A percentile compares a stretch with the other conserved stretches of the same genome.
Evolutionary conservation across 2,888 invertebrate species (phyloP).

Genomic region (Ramazzottius varieornatus): DNA sequence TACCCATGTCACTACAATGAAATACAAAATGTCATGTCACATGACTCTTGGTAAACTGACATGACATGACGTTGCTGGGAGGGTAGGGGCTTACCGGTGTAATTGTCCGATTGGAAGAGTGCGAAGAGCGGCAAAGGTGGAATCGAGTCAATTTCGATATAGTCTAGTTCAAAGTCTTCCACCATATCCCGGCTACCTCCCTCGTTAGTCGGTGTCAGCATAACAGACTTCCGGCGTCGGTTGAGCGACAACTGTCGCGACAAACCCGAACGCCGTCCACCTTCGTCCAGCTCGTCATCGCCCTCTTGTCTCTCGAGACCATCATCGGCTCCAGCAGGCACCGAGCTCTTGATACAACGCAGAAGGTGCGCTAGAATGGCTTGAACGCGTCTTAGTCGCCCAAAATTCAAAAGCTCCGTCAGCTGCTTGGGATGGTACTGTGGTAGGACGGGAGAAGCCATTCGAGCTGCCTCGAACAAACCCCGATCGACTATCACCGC

Average conservation of each 20-base stretch:
- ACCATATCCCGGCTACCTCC: background rate
- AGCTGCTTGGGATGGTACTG: conserved; percentile 97
- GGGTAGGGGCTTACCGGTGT: conserved; percentile 15
- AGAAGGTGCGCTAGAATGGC: conserved; percentile 89
- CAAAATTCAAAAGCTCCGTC: conserved; percentile 90
- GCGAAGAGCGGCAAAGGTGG: conserved; percentile 91
- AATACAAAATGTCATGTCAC: no score
- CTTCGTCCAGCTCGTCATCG: background rate
- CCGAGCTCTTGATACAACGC: conserved; percentile 31
- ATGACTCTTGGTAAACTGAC: no score
- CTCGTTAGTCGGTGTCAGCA: background rate
- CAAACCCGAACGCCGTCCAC: background rate
- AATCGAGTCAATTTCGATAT: conserved; percentile 87
- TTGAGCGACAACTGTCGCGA: background rate
- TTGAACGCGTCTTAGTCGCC: conserved; percentile 89
- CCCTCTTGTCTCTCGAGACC: background rate
- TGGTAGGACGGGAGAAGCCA: conserved; percentile 86
- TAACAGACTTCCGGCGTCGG: background rate
- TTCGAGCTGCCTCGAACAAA: conserved; percentile 79
- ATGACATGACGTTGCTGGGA: no score
- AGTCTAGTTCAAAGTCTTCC: conserved; percentile 55
- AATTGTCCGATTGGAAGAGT: conserved; percentile 58
- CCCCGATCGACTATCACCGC: conserved; percentile 19
- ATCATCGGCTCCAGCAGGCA: background rate
- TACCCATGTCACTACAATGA: no score